Evolutionary conservation across 2,113 vertebrate species (phyloP).

Genomic region (Ophthalmolycus amberensis): DNA sequence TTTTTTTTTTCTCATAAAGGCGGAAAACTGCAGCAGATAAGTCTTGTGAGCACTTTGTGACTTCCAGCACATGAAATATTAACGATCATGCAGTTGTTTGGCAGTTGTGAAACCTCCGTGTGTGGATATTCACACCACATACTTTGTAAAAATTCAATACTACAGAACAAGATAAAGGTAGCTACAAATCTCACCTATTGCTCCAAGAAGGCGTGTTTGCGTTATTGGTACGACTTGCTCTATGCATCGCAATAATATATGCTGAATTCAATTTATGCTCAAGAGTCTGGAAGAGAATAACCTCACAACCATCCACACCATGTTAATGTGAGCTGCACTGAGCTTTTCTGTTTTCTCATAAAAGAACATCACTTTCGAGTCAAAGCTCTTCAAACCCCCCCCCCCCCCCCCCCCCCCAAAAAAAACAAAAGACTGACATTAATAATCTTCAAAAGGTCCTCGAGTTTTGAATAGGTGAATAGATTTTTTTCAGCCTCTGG

Average conservation of each 20-base stretch:
- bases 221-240: neutral
- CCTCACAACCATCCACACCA: neutral
- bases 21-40: neutral
- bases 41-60: neutral
- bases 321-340: neutral
- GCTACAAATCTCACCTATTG: neutral
- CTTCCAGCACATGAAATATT: neutral
- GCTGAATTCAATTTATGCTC: neutral
- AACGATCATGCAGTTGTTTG: constrained; percentile 3
- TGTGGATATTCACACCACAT: neutral
- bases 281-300: neutral
- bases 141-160: neutral
- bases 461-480: constrained; percentile 16
- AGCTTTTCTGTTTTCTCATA: neutral
- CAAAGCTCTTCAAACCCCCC: constrained; percentile 8
- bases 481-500: constrained; percentile 4
- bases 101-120: neutral
- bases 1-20: neutral
- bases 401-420: neutral
- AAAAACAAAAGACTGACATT: constrained; percentile 15
- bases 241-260: neutral
- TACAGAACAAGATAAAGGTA: neutral
- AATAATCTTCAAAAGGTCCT: constrained; percentile 36
- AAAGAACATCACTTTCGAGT: constrained; percentile 9
- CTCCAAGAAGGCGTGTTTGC: neutral